Base-by-base conservation (phyloP, 2,113 vertebrate species). In the Alethe diademata region DNA sequence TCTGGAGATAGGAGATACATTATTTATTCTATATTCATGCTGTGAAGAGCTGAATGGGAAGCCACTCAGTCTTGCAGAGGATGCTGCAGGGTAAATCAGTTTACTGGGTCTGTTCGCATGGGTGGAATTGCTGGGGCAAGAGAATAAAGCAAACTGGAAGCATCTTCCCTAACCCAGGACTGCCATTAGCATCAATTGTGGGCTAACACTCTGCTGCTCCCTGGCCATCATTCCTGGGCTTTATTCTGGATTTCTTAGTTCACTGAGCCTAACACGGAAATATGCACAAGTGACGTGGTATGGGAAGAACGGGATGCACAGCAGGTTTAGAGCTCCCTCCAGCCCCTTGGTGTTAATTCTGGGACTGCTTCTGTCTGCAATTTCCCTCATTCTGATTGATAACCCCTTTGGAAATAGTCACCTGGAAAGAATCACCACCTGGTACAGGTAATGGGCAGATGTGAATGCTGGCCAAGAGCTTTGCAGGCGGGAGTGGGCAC, bases 181-280 rank as follows among this genome's bases (percentile, higher is more conserved):
- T 22, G 19, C 14, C 40, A 43, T 31, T 45, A 78, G 36, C 42
- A 73, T 53, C 42, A 70, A 0, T 2, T 66, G 29, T 81, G 50
- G 42, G 45, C 8, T 66, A 76, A 69, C 19, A 38, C 6, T 6
- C 36, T 61, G 25, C 40, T 90, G 64, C 16, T 75, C 36, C 72
- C 53, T 50, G 48, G 25, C 4, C 69, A 56, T 69, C 0, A 2
- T 40, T 80, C 40, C 26, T n/a, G 22, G 36, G 17, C 29, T 51
- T 60, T 25, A 51, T 12, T 69, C 53, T 35, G 31, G 7, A 65
- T 65, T 60, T 54, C 48, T 64, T 22, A 62, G 19, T n/a, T 29
- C 0, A 0, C 16, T 65, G 24, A 81, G 50, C 14, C 45, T 51
- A 48, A 69, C 0, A 3, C 17, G 6, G 12, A 18, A 71, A 71